Conservation (phyloP, 2,888 invertebrate genomes). For the Icerya purchasi region DNA sequence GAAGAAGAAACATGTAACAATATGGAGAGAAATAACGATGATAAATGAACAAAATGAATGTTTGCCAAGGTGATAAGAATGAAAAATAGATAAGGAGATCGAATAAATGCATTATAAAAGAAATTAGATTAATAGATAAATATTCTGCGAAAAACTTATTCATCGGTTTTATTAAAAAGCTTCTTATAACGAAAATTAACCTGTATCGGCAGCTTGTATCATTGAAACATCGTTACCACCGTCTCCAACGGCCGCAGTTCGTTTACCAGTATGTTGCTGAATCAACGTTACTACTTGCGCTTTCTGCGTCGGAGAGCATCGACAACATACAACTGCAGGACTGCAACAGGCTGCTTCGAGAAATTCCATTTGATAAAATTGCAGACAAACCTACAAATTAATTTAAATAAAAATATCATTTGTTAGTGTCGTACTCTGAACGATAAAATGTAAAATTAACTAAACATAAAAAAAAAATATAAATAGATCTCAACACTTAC, state of each 20-base stretch:
- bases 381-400: slow-evolving; percentile 39
- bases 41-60: too few relatives aligned
- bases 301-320: slow-evolving; percentile 52
- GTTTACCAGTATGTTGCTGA: slow-evolving; percentile 37
- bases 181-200: slow-evolving; percentile 21
- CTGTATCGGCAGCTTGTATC: slow-evolving; percentile 41
- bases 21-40: too few relatives aligned
- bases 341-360: slow-evolving; percentile 48
- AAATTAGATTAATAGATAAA: slow-evolving; percentile 5
- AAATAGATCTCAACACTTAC: too few relatives aligned
- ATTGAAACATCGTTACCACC: slow-evolving; percentile 51
- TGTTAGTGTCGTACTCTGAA: too few relatives aligned
- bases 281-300: slow-evolving; percentile 44
- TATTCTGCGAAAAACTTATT: slow-evolving; percentile 2
- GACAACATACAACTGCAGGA: slow-evolving; percentile 51
- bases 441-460: too few relatives aligned
- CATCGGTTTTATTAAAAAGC: slow-evolving; percentile 1
- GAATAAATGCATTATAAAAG: not conserved
- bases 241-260: slow-evolving; percentile 37
- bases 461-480: too few relatives aligned
- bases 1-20: too few relatives aligned
- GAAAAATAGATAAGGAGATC: too few relatives aligned
- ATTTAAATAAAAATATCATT: too few relatives aligned
- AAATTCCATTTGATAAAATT: slow-evolving; percentile 49
- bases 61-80: too few relatives aligned